Conservation (phyloP, 2,888 invertebrate genomes). For the Ecdyonurus torrentis region DNA sequence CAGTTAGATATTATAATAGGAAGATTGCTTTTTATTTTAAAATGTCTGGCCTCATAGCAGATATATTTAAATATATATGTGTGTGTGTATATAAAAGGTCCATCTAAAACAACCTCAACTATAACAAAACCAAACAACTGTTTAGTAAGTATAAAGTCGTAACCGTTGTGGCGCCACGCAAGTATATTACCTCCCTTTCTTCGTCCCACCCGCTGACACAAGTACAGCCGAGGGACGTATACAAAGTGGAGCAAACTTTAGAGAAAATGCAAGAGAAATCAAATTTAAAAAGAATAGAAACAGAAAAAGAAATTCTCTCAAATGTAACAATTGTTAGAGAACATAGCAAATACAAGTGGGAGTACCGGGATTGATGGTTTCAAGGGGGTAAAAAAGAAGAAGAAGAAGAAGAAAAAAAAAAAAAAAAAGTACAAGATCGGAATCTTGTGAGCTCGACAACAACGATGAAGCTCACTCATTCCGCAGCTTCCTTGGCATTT, state of each 20-base stretch:
- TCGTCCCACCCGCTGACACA: background rate
- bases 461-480: background rate
- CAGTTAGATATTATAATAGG: too few relatives aligned
- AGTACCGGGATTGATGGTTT: background rate
- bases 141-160: background rate
- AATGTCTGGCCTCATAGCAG: too few relatives aligned
- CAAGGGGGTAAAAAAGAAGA: background rate
- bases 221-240: background rate
- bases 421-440: background rate
- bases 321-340: background rate
- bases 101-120: background rate
- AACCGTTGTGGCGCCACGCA: background rate
- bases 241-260: background rate
- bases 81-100: too few relatives aligned
- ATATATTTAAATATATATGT: too few relatives aligned
- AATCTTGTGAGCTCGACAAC: background rate
- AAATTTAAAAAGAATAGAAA: too few relatives aligned
- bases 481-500: background rate
- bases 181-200: background rate
- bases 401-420: background rate
- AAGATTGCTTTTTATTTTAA: too few relatives aligned
- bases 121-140: background rate
- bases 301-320: background rate
- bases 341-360: background rate
- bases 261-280: too few relatives aligned